Conservation (phyloP, 2,797 vertebrate genomes). For the Ficedula albicollis region DNA sequence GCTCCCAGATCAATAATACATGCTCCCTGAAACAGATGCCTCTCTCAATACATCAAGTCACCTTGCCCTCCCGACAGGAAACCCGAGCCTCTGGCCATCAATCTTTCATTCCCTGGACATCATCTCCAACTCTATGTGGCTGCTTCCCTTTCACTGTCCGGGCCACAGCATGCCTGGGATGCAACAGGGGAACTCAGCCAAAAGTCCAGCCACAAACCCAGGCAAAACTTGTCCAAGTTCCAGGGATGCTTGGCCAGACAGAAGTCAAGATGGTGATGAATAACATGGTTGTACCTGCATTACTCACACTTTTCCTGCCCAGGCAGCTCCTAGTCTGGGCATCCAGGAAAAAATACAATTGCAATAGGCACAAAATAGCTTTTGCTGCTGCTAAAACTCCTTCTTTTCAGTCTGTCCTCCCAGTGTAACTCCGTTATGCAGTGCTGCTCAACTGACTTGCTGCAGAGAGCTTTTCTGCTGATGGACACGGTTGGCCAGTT, state of each 20-base stretch:
- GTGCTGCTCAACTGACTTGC: neutral
- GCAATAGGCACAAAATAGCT: neutral
- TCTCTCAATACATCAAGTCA: neutral
- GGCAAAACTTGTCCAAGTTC: neutral
- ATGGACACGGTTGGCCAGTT: neutral
- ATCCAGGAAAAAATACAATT: neutral
- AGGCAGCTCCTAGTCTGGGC: neutral
- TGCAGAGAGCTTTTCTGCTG: neutral
- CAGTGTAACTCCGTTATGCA: neutral
- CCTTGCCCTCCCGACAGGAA: constrained; percentile 10
- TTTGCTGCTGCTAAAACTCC: neutral
- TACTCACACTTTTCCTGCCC: neutral
- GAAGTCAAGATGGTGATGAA: neutral
- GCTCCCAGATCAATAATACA: constrained; percentile 67
- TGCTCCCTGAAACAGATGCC: constrained; percentile 66
- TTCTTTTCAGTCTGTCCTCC: neutral
- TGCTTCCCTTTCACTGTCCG: neutral
- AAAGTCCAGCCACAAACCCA: neutral
- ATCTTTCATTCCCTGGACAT: constrained; percentile 67
- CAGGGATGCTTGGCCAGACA: neutral
- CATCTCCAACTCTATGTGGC: neutral
- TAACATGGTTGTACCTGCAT: neutral
- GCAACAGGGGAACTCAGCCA: neutral
- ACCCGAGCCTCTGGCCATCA: constrained; percentile 52
- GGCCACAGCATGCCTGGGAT: neutral